Evolutionary conservation across 2,113 vertebrate species (phyloP).

Genomic region (Mastomys natalensis): DNA sequence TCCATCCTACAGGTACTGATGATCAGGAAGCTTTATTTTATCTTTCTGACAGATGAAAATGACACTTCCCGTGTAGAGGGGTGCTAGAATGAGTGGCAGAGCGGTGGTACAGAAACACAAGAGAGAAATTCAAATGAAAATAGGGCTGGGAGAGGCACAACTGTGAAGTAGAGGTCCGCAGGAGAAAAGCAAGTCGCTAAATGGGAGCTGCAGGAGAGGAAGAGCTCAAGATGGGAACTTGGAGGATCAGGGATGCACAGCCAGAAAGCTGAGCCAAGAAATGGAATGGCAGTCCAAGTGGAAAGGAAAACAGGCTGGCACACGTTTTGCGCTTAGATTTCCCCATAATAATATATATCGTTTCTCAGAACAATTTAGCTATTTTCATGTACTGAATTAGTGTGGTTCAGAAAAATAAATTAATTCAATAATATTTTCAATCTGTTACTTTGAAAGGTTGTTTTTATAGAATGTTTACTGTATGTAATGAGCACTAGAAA

Average conservation of each 20-base stretch:
- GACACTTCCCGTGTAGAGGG: conserved; percentile 34
- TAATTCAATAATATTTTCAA: not conserved
- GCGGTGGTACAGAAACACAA: conserved; percentile 21
- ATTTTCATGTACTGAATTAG: not conserved
- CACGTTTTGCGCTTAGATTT: not conserved
- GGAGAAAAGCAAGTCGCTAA: conserved; percentile 56
- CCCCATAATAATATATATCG: not conserved
- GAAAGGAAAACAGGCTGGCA: not conserved
- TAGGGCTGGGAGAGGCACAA: conserved; percentile 12
- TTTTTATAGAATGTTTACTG: conserved; percentile 3
- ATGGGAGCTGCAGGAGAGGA: conserved; percentile 24
- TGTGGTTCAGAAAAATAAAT: not conserved
- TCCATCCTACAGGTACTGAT: not conserved
- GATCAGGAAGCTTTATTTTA: conserved; percentile 61
- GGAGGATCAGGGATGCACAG: not conserved
- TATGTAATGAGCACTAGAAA: not conserved
- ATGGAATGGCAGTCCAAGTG: not conserved
- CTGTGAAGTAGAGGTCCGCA: not conserved
- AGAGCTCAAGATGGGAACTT: not conserved
- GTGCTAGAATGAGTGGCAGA: conserved; percentile 17
- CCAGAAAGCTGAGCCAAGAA: conserved; percentile 3
- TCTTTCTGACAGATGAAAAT: conserved; percentile 67
- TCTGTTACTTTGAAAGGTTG: not conserved
- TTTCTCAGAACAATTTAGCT: not conserved
- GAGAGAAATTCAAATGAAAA: conserved; percentile 40